Evolutionary conservation across 2,797 vertebrate species (phyloP), one percentile per base, ranked within the genome.

Genomic region (Pelodytes ibericus): DNA sequence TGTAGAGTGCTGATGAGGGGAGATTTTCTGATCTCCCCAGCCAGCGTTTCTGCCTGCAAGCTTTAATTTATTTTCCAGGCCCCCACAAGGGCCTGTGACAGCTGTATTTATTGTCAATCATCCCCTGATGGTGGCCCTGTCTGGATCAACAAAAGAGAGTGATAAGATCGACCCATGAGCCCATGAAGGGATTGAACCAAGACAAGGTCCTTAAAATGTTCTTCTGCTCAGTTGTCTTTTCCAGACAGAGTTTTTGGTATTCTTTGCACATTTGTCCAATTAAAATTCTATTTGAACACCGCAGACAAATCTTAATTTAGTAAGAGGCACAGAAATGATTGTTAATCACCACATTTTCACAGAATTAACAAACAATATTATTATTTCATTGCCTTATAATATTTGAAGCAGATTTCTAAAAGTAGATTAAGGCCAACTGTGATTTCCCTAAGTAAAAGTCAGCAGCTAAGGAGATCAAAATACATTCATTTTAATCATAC

Each of bases 371-470:
- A 90, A 90, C 86, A 90, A 84, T 87, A 87, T 88, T 89, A 83
- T 89, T 88, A 89, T 84, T 86, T 89, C 87, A 91, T 90, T 89
- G 86, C 80, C 83, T 88, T 89, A 89, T 91, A 89, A 91, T 90
- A 91, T 89, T 91, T 88, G 66, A 51, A 81, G 77, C 83, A 85
- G 78, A 84, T 74, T 86, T 88, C 83, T 80, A 79, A 88, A 87
- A 86, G 83, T 79, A 87, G 79, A 88, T 88, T 88, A 90, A 85
- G 71, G 86, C 74, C 72, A 85, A 87, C 75, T 84, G 63, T 72
- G 87, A 89, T 90, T 88, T 90, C 73, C 84, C 86, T 84, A 84
- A 85, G 70, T 79, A 86, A 86, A 71, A 85, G 82, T 83, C 11
- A 0, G 51, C 81, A 83, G 84, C 61, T 61, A 79, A 84, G 78